Evolutionary conservation across 2,888 invertebrate species (phyloP), one percentile per base, ranked within the genome.

Genomic region (Vanessa cardui): DNA sequence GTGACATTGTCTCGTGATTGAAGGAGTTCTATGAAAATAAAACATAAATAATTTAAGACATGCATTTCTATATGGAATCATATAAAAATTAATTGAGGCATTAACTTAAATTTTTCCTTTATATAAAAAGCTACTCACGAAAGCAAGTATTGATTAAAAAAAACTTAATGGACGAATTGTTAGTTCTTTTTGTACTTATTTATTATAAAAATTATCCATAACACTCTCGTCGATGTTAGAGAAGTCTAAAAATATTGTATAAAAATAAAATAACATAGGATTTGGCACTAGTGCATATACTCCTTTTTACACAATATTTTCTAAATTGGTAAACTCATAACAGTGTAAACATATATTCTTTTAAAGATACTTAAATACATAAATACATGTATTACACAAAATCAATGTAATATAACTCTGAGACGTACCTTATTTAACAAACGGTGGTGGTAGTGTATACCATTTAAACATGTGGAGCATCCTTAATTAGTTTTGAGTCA

Each of bases 401-500:
- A 89, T 84, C 81, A 86, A 80, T 78, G 77, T 83, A 84, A 83
- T 82, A 82, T 81, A 90, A 90, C 87, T 87, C 86, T 82, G 87
- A 84, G 81, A 92, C 92, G 91, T 92, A 92, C 92, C 92, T 92
- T 89, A 83, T 83, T 78, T 78, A 88, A 89, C 89, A 88, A 88
- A 91, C 90, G 91, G 89, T 88, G 90, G 88, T 87, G 89, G 91
- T 87, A 89, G 83, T 85, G 85, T 82, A 82, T 87, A 91, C 92
- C 92, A 87, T 89, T 88, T 89, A 89, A 89, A 89, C 87, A 88
- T 88, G 89, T 90, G 85, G 90, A 86, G 86, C 90, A 90, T 92
- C 92, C 92, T 92, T 92, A 92, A 90, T 88, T 85, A 90, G 90
- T 92, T 91, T 92, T 90, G 91, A 90, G 85, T 90, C 87, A 89